These are phyloP conservation scores for Chromis chromis DNA, from an alignment of 2,797 vertebrate genomes.

Conservation along the genomic window DNA sequence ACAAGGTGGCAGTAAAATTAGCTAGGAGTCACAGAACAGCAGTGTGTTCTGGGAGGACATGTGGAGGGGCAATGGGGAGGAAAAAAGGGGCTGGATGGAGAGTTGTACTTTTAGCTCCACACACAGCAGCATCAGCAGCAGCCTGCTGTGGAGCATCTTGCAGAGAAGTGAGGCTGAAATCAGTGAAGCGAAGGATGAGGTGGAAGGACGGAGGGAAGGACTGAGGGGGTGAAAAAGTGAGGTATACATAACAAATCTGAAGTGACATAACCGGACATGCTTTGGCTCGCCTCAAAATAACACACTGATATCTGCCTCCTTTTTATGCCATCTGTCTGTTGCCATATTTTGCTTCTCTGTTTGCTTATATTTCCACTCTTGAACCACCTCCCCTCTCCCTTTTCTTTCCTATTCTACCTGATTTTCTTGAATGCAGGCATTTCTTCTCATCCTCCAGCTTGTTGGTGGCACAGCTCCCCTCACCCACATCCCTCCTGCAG, in stretches of 20 bases:
- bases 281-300: constrained; percentile 40
- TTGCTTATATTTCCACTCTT: not conserved
- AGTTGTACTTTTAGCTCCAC: constrained; percentile 4
- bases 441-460: constrained; percentile 16
- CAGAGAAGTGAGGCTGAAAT: constrained; percentile 44
- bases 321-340: constrained; percentile 19
- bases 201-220: constrained; percentile 37
- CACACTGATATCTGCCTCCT: constrained; percentile 42
- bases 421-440: not conserved
- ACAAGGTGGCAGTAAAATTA: constrained; percentile 20
- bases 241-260: constrained; percentile 60
- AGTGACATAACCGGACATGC: constrained; percentile 51
- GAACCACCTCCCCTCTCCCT: too few relatives aligned
- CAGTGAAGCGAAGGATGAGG: constrained; percentile 66
- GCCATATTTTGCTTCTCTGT: not conserved
- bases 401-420: not conserved
- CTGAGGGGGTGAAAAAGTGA: constrained; percentile 38
- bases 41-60: constrained; percentile 1
- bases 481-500: constrained; percentile 10
- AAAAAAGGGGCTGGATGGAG: constrained; percentile 21
- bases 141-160: constrained; percentile 47
- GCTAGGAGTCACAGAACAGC: constrained; percentile 24
- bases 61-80: constrained; percentile 23
- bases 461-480: constrained; percentile 8
- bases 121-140: constrained; percentile 6